Base-by-base conservation (phyloP, 2,113 vertebrate genomes). In the Smithornis capensis region DNA sequence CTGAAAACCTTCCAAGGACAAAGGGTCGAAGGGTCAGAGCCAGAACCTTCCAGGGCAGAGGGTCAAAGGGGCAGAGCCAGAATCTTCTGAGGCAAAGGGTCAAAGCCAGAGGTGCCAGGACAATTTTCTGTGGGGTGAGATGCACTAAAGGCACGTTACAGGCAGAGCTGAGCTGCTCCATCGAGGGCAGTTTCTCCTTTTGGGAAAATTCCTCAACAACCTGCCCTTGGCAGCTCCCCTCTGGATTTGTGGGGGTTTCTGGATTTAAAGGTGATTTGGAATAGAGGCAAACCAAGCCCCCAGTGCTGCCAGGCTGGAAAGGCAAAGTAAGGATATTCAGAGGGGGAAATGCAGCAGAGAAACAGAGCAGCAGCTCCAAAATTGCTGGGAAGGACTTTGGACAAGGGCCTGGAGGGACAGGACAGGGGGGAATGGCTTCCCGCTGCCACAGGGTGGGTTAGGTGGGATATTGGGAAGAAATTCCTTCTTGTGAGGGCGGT, bases 101-200 rank as follows among this genome's bases (percentile, higher is more conserved):
- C 9, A 7, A 38, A 12, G 53, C 22, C 37, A 55, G 71, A 23
- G 37, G 15, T 62, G 37, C 59, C 59, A 62, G 59, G 25, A 42
- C 15, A 17, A n/a, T n/a, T 7, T 40, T 12, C 73, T 0, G 22
- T 4, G 10, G 62, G 55, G 55, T 2, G 7, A 6, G 3, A 5
- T 1, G 56, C 50, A 1, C 42, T 68, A n/a, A 50, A 7, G 71
- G 44, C 47, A 60, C 35, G 2, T 5, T 28, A 13, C 35, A 3
- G 49, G 38, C 74, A 31, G 2, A 38, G 68, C 75, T 4, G 31
- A 13, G 84, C 52, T 2, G 18, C 5, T 12, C 55, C 27, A 1
- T 4, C 1, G 0, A 2, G 35, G 57, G 45, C 3, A 3, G 35
- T 5, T 65, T 33, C 57, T 42, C n/a, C 1, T 18, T 22, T 1